Base-by-base conservation (phyloP, 2,797 vertebrate species). In the Aldrovandia affinis region DNA sequence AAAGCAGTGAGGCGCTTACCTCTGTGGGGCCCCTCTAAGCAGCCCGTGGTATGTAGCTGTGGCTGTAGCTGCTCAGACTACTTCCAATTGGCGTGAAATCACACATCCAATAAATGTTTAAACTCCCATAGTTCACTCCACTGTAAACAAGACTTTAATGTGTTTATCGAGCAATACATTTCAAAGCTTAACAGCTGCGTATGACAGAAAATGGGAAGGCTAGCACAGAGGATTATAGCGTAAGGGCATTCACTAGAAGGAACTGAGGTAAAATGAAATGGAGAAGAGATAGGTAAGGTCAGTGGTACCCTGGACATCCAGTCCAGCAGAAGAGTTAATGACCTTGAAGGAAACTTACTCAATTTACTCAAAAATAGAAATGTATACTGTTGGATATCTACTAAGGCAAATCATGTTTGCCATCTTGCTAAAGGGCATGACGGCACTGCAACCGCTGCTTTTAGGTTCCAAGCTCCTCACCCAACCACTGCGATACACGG, bases 121-220 rank as follows among this genome's bases (percentile, higher is more conserved):
- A 84, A 89, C 84, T 73, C 78, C 68, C 85, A 87, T 83, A 85
- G 81, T 88, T 89, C 85, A 84, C 75, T 86, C 80, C 83, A 89
- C 88, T 86, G 86, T 90, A 91, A 92, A 90, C 90, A 93, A 88
- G 77, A 55, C 54, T 81, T 88, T 90, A 89, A 91, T 87, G 87
- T 90, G 89, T 88, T 90, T 91, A 90, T 86, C 75, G 89, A 91
- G 86, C 80, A 59, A 89, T 89, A 86, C 73, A 61, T 90, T 89
- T 90, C 79, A 83, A 42, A 78, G 85, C 79, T 80, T 79, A 88
- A 85, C 88, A 90, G 87, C 88, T 91, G 86, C 86, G 88, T 89
- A 86, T 87, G 86, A 85, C 85, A 81, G 86, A 89, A 90, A 83
- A 86, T 83, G 85, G 86, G 81, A 87, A 85, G 79, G 68, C 81